These are phyloP conservation scores for Tethya wilhelma DNA, from an alignment of 37 sponge, comb jelly and placozoan species.

Conservation along the genomic window DNA sequence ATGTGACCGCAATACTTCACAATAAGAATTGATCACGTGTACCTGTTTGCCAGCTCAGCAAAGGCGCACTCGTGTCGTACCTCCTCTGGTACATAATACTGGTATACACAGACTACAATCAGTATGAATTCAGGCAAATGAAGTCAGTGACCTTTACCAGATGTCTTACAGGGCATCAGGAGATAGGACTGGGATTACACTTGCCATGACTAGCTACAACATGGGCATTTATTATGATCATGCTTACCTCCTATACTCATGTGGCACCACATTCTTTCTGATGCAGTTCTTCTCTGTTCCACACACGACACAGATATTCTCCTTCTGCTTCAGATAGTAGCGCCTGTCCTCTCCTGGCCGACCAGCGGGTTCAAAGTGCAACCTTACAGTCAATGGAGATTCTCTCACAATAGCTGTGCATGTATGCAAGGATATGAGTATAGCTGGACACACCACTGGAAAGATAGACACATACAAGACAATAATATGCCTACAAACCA, in stretches of 20 bases:
- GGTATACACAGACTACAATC: no score
- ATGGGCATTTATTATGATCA: neutral
- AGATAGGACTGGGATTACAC: neutral
- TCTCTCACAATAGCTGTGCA: conserved; percentile 62
- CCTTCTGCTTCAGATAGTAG: conserved; percentile 80
- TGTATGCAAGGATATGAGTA: neutral
- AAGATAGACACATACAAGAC: neutral
- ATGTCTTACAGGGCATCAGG: neutral
- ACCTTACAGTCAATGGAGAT: conserved; percentile 60
- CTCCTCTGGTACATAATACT: no score
- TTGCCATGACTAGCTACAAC: neutral
- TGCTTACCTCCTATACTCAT: conserved; percentile 79
- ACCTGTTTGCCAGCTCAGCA: no score
- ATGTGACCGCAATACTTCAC: no score
- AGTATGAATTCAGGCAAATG: no score
- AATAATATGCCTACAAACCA: neutral
- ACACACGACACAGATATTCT: conserved; percentile 87
- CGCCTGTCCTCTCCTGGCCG: conserved; percentile 66
- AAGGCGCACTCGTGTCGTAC: no score
- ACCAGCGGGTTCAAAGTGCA: conserved; percentile 84
- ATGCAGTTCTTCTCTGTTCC: conserved; percentile 62
- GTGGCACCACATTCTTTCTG: conserved; percentile 85
- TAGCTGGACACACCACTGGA: neutral
- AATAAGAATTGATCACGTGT: no score
- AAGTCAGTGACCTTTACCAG: no score